Evolutionary conservation across 1,140 invertebrate species (phyloP).

Genomic region (Euwallacea similis): DNA sequence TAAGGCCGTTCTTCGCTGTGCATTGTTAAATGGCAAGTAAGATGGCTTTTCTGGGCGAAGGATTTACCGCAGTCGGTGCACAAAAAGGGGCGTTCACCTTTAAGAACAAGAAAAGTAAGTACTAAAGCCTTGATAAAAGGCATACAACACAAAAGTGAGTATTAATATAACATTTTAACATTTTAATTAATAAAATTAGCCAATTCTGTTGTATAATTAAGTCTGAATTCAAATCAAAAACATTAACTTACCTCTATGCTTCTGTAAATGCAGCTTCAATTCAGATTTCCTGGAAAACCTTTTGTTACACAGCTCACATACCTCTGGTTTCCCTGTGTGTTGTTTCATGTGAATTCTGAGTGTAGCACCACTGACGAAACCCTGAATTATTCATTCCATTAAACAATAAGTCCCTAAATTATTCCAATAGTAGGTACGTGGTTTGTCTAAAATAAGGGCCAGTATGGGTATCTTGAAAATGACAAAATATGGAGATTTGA

Average conservation of each 20-base stretch:
- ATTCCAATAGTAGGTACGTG: too few relatives aligned
- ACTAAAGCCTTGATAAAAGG: too few relatives aligned
- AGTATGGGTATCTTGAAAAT: too few relatives aligned
- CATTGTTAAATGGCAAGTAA: slow-evolving; percentile 47
- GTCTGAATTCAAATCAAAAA: neutral
- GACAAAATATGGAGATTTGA: too few relatives aligned
- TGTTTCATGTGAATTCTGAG: slow-evolving; percentile 48
- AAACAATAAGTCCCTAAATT: neutral
- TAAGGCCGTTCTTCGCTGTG: slow-evolving; percentile 52
- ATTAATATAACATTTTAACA: neutral
- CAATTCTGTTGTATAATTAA: slow-evolving; percentile 1
- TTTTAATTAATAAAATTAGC: neutral
- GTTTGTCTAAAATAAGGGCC: too few relatives aligned
- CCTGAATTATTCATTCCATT: slow-evolving; percentile 24
- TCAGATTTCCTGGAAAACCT: slow-evolving; percentile 48
- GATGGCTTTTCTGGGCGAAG: slow-evolving; percentile 48
- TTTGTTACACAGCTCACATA: slow-evolving; percentile 47
- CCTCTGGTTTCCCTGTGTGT: slow-evolving; percentile 47
- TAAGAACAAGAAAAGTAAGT: slow-evolving; percentile 6
- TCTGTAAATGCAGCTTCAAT: slow-evolving; percentile 46
- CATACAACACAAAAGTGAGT: neutral
- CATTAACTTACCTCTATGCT: slow-evolving; percentile 44
- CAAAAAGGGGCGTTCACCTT: slow-evolving; percentile 47
- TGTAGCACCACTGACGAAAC: slow-evolving; percentile 44
- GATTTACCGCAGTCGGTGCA: slow-evolving; percentile 47